A percentile compares a stretch with the other conserved stretches of the same genome.
Evolutionary conservation across 2,113 vertebrate species (phyloP).

Genomic region (Poicephalus gulielmi): DNA sequence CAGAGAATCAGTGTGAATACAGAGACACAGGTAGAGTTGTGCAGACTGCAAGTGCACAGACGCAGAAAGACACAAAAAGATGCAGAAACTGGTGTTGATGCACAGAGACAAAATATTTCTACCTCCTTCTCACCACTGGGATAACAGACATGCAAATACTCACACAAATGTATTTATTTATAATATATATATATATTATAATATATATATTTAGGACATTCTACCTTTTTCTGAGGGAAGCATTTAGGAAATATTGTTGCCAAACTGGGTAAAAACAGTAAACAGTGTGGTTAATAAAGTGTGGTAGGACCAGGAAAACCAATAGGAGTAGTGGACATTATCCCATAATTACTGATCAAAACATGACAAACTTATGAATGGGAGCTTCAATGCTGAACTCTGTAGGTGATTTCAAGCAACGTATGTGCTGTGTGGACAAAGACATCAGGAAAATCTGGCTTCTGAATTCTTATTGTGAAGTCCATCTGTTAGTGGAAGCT

Average conservation of each 20-base stretch:
- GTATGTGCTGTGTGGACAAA: neutral
- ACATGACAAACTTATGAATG: neutral
- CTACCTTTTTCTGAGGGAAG: neutral
- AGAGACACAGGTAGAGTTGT: neutral
- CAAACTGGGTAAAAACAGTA: neutral
- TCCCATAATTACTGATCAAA: neutral
- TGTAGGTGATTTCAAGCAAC: neutral
- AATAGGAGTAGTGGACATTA: neutral
- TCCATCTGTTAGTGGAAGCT: neutral
- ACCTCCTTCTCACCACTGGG: neutral
- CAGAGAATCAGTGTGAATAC: neutral
- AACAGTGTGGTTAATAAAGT: neutral
- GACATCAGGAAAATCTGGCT: neutral
- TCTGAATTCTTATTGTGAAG: neutral
- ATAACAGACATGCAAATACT: neutral
- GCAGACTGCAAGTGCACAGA: neutral
- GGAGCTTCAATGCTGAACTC: neutral
- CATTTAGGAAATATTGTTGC: neutral
- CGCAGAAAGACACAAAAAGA: neutral
- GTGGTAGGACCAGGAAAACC: neutral
- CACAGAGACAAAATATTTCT: neutral
- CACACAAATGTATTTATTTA: neutral
- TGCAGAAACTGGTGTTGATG: neutral
- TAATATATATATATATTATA: too few species aligned
- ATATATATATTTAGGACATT: neutral